Conservation (phyloP, 2,113 vertebrate species). For the Heteronetta atricapilla region DNA sequence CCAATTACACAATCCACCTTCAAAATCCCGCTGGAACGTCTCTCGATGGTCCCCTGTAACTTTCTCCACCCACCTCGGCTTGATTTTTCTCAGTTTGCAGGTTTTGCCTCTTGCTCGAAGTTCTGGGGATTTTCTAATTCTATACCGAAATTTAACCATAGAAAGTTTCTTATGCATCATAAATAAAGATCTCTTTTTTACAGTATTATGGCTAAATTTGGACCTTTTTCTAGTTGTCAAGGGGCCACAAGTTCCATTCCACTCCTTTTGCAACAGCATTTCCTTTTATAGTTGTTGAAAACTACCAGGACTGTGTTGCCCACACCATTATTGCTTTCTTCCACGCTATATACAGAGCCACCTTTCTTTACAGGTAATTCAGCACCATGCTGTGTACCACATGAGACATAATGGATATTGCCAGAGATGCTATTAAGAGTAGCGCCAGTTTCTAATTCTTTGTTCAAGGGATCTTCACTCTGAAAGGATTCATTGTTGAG, state of each 20-base stretch:
- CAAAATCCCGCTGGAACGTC: conserved; percentile 20
- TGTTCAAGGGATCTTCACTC: conserved; percentile 41
- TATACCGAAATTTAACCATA: conserved; percentile 78
- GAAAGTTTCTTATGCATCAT: conserved; percentile 84
- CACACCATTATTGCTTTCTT: conserved; percentile 47
- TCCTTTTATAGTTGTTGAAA: conserved; percentile 72
- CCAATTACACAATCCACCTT: conserved; percentile 50
- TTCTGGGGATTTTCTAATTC: conserved; percentile 75
- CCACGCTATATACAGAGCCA: not conserved
- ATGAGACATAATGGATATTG: conserved; percentile 11
- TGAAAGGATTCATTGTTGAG: conserved; percentile 45
- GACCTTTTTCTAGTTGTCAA: conserved; percentile 66
- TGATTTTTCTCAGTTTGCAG: conserved; percentile 74
- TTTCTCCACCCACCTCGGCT: conserved; percentile 73
- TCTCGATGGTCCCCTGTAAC: conserved; percentile 72
- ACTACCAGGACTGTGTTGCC: conserved; percentile 57
- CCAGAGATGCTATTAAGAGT: conserved; percentile 22
- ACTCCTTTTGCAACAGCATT: conserved; percentile 69
- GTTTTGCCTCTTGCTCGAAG: conserved; percentile 76
- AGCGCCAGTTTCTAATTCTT: conserved; percentile 50
- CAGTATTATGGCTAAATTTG: conserved; percentile 74
- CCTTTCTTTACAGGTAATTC: conserved; percentile 65
- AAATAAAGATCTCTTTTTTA: conserved; percentile 78
- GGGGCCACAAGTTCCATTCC: conserved; percentile 68
- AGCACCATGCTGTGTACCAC: conserved; percentile 23